Evolutionary conservation across 1,140 invertebrate species (phyloP).

Genomic region (Tenebrio molitor): DNA sequence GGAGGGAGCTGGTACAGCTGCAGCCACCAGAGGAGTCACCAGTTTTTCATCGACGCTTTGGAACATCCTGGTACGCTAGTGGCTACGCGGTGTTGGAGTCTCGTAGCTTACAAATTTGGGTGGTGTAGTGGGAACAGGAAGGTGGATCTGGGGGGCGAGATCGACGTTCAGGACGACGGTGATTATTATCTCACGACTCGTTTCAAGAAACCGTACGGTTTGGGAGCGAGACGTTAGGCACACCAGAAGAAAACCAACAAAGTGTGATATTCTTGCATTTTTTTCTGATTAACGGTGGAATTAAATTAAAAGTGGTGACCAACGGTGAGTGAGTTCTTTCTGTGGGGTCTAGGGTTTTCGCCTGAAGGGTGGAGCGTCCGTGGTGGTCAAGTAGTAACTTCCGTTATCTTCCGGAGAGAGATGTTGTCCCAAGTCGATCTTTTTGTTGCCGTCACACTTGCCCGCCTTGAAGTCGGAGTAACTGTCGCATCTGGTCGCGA

Average conservation of each 20-base stretch:
- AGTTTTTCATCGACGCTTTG: constrained; percentile 33
- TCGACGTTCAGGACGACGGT: constrained; percentile 3
- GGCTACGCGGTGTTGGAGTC: constrained; percentile 7
- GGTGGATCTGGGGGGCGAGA: constrained; percentile 13
- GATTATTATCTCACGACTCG: constrained; percentile 30
- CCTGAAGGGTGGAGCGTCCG: no score
- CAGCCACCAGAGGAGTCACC: constrained; percentile 39
- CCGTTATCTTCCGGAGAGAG: no score
- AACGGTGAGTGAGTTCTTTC: no score
- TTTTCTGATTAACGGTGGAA: no score
- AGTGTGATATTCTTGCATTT: no score
- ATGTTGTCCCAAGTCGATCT: no score
- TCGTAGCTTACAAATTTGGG: not conserved
- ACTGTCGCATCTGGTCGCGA: no score
- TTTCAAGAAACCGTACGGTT: constrained; percentile 4
- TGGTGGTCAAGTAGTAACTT: not conserved
- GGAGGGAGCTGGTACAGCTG: not conserved
- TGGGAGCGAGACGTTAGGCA: not conserved
- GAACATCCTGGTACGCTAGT: not conserved
- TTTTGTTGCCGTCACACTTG: no score
- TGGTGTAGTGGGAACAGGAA: constrained; percentile 2
- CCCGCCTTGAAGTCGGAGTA: no score
- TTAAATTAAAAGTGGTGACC: no score
- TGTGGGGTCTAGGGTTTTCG: no score
- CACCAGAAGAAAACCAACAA: not conserved